phyloP scores from a whole-genome alignment of 2,113 vertebrate species.

The Arenaria interpres region DNA sequence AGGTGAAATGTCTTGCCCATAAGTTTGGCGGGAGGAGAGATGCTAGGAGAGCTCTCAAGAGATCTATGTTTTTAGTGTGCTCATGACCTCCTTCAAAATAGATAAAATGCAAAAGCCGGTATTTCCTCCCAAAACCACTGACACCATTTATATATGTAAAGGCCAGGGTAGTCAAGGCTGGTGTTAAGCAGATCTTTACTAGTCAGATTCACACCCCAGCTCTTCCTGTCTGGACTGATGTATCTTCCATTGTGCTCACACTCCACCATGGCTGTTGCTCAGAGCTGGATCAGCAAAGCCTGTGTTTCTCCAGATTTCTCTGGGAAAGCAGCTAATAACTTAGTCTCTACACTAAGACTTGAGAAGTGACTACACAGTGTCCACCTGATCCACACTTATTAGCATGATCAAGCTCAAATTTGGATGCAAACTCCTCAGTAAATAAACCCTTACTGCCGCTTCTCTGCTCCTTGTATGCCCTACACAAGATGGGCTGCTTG shows the following conservation, averaged over 20 bases:
- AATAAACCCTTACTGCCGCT: not conserved
- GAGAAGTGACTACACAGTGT: not conserved
- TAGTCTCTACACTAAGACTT: not conserved
- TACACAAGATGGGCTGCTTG: not conserved
- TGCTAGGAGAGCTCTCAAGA: not conserved
- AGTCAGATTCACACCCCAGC: not conserved
- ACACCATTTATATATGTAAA: rapidly evolving
- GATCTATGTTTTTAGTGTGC: not conserved
- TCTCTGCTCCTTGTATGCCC: not conserved
- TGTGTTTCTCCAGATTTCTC: not conserved
- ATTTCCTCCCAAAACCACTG: not conserved
- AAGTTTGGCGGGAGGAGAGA: not conserved
- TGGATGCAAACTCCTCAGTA: not conserved
- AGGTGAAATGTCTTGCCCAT: not conserved
- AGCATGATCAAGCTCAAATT: not conserved
- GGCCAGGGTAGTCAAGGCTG: not conserved
- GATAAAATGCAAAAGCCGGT: not conserved
- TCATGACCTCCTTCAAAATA: not conserved
- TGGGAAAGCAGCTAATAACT: not conserved
- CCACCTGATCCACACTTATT: not conserved
- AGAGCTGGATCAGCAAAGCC: not conserved
- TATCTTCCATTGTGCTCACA: not conserved
- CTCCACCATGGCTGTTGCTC: not conserved
- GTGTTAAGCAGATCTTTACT: not conserved
- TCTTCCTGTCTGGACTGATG: not conserved